Conservation (phyloP, 1,140 invertebrate genomes). For the Phthorimaea operculella region DNA sequence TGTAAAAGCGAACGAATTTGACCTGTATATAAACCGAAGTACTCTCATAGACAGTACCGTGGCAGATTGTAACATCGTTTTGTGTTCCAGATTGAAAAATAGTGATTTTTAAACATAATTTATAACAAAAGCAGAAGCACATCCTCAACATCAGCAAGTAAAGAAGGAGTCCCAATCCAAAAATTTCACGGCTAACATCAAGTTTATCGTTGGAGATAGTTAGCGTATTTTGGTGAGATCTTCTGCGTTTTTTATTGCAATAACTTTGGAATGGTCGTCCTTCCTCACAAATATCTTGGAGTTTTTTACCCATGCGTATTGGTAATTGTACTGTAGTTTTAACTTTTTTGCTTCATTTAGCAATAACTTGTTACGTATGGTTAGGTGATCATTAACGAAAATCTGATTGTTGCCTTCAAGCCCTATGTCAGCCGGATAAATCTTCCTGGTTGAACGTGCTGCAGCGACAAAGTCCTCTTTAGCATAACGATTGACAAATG, state of each 20-base stretch:
- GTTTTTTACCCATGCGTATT: slow-evolving; percentile 17
- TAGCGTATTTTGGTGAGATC: neutral
- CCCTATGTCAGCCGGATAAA: slow-evolving; percentile 4
- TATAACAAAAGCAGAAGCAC: no score
- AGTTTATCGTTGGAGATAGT: neutral
- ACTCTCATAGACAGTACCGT: no score
- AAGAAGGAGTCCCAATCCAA: neutral
- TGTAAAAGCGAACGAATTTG: neutral
- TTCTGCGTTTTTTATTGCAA: neutral
- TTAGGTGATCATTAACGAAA: slow-evolving; percentile 3
- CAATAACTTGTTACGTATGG: slow-evolving; percentile 7
- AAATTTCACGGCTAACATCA: neutral
- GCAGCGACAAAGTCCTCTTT: slow-evolving; percentile 15
- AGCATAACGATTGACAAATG: slow-evolving; percentile 9
- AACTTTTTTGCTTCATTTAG: slow-evolving; percentile 11
- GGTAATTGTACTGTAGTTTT: slow-evolving; percentile 7
- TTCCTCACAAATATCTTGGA: slow-evolving; percentile 12
- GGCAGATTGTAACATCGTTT: no score
- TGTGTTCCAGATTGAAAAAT: no score
- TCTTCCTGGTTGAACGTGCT: neutral
- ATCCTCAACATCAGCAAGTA: neutral
- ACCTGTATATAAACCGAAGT: no score
- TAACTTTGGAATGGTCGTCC: neutral
- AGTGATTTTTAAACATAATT: no score
- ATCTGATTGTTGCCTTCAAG: slow-evolving; percentile 4